Percentiles rank a stretch among this genome's conserved stretches.
These are phyloP conservation scores for Pogonognathellus flavescens DNA, from an alignment of 1,140 invertebrate genomes.

Conservation along the genomic window DNA sequence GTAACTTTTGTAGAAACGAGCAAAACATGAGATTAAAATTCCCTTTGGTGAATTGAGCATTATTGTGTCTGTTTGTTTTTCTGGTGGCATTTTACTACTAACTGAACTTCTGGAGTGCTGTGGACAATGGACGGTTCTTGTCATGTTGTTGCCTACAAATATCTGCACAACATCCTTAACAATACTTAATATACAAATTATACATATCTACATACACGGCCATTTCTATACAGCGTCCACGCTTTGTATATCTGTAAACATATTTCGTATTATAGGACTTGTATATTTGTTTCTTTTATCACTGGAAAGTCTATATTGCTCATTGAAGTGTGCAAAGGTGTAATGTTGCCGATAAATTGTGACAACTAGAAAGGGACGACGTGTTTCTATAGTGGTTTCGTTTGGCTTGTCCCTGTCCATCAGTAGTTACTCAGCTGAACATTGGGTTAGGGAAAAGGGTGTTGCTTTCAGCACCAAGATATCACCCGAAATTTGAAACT, in stretches of 20 bases:
- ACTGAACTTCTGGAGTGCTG: background rate
- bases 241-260: too few species aligned
- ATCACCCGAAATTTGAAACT: slow-evolving; percentile 61
- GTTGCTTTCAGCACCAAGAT: slow-evolving; percentile 65
- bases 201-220: background rate
- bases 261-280: too few species aligned
- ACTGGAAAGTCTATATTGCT: slow-evolving; percentile 23
- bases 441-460: slow-evolving; percentile 56
- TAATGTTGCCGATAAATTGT: slow-evolving; percentile 44
- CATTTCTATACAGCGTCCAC: too few species aligned
- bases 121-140: slow-evolving; percentile 18
- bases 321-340: slow-evolving; percentile 19
- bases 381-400: background rate
- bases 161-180: slow-evolving; percentile 6
- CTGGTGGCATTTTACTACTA: slow-evolving; percentile 15
- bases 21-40: slow-evolving; percentile 56
- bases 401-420: slow-evolving; percentile 32
- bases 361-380: slow-evolving; percentile 19
- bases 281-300: too few species aligned
- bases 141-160: slow-evolving; percentile 37
- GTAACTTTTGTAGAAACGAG: slow-evolving; percentile 39
- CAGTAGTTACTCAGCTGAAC: slow-evolving; percentile 26
- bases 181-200: slow-evolving; percentile 2
- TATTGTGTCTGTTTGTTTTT: slow-evolving; percentile 52
- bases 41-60: slow-evolving; percentile 28